Percentiles rank a stretch among this genome's conserved stretches.
phyloP scores from a whole-genome alignment of 1,140 invertebrate species.

The Tetramorium simillimum region DNA sequence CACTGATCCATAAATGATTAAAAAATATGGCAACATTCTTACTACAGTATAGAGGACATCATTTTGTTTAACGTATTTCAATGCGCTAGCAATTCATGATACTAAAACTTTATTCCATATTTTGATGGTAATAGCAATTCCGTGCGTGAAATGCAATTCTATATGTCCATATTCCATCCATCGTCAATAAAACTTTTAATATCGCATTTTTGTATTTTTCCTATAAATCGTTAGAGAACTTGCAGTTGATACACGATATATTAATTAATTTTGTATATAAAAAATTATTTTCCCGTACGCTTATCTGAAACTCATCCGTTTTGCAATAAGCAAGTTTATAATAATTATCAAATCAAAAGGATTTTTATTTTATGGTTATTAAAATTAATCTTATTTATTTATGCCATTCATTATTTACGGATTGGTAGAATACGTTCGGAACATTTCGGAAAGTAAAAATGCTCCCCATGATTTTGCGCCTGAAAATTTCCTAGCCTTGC shows the following conservation, averaged over 20 bases:
- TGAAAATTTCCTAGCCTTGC: not conserved
- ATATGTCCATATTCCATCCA: not conserved
- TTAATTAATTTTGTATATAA: conserved; percentile 5
- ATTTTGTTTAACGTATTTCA: conserved; percentile 20
- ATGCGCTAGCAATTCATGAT: not conserved
- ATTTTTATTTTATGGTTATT: not conserved
- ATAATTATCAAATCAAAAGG: not conserved
- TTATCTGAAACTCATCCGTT: not conserved
- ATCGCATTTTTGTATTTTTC: not conserved
- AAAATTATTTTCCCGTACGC: not conserved
- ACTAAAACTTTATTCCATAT: conserved; percentile 33
- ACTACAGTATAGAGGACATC: not conserved
- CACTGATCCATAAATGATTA: not conserved
- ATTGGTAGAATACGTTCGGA: not conserved
- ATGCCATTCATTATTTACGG: not conserved
- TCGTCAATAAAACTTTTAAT: conserved; percentile 25
- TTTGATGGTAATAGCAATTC: conserved; percentile 21
- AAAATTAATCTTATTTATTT: not conserved
- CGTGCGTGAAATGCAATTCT: conserved; percentile 12
- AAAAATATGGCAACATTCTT: not conserved
- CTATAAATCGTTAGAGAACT: not conserved
- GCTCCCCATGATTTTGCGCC: not conserved
- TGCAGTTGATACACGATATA: not conserved
- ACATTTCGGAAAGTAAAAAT: not conserved
- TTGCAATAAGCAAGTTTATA: not conserved